Base-by-base conservation (phyloP, 64 coral and sea anemone genomes). In the Pocillopora damicornis region DNA sequence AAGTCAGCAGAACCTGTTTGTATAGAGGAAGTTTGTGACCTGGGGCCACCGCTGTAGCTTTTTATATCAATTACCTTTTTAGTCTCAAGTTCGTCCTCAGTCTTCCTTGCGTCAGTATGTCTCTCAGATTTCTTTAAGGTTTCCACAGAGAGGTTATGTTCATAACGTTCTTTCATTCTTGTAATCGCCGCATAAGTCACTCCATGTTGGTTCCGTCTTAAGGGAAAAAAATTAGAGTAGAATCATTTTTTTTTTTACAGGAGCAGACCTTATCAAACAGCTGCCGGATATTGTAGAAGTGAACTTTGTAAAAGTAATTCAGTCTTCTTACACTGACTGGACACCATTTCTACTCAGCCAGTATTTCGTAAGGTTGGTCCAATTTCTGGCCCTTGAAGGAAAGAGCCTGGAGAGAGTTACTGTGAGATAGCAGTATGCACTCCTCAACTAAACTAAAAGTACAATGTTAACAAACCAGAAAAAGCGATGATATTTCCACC, bases 81-180 rank as follows among this genome's bases (percentile, higher is more conserved):
- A 23, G 42, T 71, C 17, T 23, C 35, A 72, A 13, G 25, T 23
- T 73, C n/a, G 35, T 73, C 25, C 62, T 13, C 64, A 85, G 37
- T 65, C 42, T 58, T 85, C 45, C 72, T 26, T 5, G 42, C 10
- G 57, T 85, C 81, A 58, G 42, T 14, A 22, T 85, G 71, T 42
- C 13, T 15, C 75, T 88, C 74, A 35, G 30, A 89, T 76, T 87
- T 90, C 83, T 88, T 26, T 16, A 97, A 72, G 75, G 76, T 81
- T 83, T 89, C 61, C 3, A 93, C 65, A 73, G 77, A 90, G 38
- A 97, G 58, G 30, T 86, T 78, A n/a, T 90, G 88, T 76, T 97
- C 91, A 78, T 90, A 97, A 22, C 91, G 81, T 36, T 97, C 91
- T 66, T 89, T 87, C 91, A 97, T 93, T 80, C 72, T 89, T 59